Evolutionary conservation across 1,140 invertebrate genomes (phyloP), one percentile per base, ranked within the genome.

Genomic region (Battus philenor): DNA sequence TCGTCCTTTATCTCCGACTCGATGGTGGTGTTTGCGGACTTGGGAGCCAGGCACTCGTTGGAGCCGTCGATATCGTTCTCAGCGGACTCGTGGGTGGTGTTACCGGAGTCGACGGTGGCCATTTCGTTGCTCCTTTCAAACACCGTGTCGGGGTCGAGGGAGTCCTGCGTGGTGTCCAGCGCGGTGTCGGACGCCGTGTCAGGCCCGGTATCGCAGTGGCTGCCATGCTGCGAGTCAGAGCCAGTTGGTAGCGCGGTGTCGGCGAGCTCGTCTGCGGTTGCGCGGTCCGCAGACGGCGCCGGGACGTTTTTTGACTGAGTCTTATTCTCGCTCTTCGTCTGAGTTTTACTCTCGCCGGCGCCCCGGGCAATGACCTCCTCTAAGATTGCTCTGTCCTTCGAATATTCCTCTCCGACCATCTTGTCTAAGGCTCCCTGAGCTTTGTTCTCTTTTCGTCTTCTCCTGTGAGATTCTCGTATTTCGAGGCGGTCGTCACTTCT

Each of bases 281-380:
- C 76, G 73, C 61, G 65, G 36, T 50, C 70, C 70, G 72, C 80
- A 84, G 80, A 69, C 81, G 85, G 78, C 74, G 65, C 68, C 63
- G 54, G 61, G 47, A 68, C 81, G 83, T 86, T 87, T 87, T 87
- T 87, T 86, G 81, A 33, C 9, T 44, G 43, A 15, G 10, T 12
- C 4, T 58, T 52, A 1, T 39, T 16, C 36, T 62, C 70, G 0
- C 64, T 18, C 12, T 15, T 8, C n/a, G n/a, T n/a, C 9, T 44
- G 43, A 15, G 10, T 12, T 4, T 58, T 52, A 1, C 43, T 16
- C 36, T 62, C 70, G 0, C 64, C 56, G 8, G 76, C 73, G 2
- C 74, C 78, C 5, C 63, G 47, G 8, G 71, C 75, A 12, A 77
- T 79, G 8, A 74, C 66, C 34, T 76, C 78, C 45, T 77, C 68